These are phyloP conservation scores for Piliocolobus tephrosceles DNA, from an alignment of 2,113 vertebrate genomes.

Conservation along the genomic window DNA sequence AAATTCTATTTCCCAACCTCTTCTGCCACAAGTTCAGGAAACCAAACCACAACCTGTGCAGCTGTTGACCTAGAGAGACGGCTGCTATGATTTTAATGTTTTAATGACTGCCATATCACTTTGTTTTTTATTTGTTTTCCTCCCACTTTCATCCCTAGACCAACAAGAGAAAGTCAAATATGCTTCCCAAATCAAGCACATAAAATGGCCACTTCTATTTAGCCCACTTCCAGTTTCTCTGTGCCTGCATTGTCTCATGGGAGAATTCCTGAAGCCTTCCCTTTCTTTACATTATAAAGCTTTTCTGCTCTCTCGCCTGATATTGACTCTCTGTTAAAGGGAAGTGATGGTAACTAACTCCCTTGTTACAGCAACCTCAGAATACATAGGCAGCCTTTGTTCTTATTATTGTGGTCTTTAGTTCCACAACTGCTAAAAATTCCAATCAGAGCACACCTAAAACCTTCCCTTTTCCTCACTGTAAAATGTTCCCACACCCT, in stretches of 20 bases:
- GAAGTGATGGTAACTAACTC: neutral
- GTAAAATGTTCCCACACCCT: neutral
- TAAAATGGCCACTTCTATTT: neutral
- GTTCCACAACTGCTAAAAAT: neutral
- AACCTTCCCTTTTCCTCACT: neutral
- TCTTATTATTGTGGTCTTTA: neutral
- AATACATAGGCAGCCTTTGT: neutral
- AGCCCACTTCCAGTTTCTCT: neutral
- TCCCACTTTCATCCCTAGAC: neutral
- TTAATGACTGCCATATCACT: neutral
- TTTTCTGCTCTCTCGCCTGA: neutral
- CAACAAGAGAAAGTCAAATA: neutral
- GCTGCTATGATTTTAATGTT: neutral
- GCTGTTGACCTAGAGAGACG: neutral
- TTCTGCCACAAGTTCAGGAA: neutral
- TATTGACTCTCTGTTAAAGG: neutral
- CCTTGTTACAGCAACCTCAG: neutral
- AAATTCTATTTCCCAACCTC: neutral
- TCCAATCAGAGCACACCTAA: neutral
- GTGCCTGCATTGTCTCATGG: neutral
- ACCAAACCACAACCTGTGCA: accelerated
- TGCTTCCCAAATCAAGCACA: neutral
- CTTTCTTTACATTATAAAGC: neutral
- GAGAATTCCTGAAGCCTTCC: neutral
- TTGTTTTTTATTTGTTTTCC: neutral